Evolutionary conservation across 2,113 vertebrate genomes (phyloP).

Genomic region (Muntiacus reevesi): DNA sequence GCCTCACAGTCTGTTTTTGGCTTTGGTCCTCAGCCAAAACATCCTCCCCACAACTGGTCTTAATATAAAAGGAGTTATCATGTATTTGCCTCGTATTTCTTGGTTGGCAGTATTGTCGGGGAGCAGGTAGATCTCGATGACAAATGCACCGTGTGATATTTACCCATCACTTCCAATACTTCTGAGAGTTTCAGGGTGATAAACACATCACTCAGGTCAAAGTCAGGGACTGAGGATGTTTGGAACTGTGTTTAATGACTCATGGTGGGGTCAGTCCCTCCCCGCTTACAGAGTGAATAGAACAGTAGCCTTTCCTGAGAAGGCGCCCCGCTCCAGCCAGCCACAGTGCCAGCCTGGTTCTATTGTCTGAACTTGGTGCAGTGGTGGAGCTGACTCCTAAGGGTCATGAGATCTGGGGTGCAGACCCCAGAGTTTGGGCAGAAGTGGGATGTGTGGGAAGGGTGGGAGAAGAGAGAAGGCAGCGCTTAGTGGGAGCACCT

Average conservation of each 20-base stretch:
- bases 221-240: not conserved
- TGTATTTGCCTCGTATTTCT: not conserved
- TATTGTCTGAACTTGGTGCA: not conserved
- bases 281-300: not conserved
- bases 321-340: not conserved
- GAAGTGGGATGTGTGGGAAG: not conserved
- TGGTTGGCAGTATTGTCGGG: not conserved
- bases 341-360: too few species aligned
- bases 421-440: not conserved
- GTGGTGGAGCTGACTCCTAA: not conserved
- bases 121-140: not conserved
- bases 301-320: not conserved
- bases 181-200: not conserved
- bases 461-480: not conserved
- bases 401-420: not conserved
- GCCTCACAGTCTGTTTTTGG: not conserved
- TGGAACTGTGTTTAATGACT: not conserved
- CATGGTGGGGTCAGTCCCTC: accelerated
- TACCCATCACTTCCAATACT: not conserved
- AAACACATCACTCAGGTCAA: not conserved
- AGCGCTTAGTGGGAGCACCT: not conserved
- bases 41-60: not conserved
- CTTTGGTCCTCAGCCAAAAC: not conserved
- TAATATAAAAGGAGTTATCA: not conserved
- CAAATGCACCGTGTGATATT: not conserved